Evolutionary conservation across 1,140 invertebrate species (phyloP), one percentile per base, ranked within the genome.

Genomic region (Telenomus remus): DNA sequence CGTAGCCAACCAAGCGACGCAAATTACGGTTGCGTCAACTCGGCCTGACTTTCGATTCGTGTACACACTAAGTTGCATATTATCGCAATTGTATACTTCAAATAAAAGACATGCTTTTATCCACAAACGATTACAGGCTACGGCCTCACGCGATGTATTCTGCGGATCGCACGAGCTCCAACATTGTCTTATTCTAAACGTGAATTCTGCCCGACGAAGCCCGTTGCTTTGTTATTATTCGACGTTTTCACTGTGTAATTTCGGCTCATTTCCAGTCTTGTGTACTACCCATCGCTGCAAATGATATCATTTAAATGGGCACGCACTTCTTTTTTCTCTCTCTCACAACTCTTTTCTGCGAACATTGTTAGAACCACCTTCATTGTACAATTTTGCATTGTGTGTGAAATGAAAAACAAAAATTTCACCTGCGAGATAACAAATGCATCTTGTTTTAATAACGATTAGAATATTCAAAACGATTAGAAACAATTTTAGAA

Each of bases 31-130:
- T 69, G 68, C 74, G 68, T 77, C 68, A 77, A 27, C 19, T 66
- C 56, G 33, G 57, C 33, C 63, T 59, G 61, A 72, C 68, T 77
- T 69, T 72, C 68, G 64, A 71, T 76, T 71, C 74, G 68, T 68
- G 68, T 56, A 61, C 49, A 27, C 19, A 56, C 61, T 70, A 56
- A 76, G 56, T 68, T 51, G 51, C 35, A 47, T 65, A 68, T 76
- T 71, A 76, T 55, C 49, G 50, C 66, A 61, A 76, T 71, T 71
- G 73, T 76, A 61, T 61, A 51, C 33, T 37, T 60, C 44, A 66
- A 63, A 76, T 65, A 76, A 70, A 66, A 76, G 56, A 70, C 65
- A 68, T 56, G 66, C 57, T 71, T 76, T 76, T 76, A 76, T 68
- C 66, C 74, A 76, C 74, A 76, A 76, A 68, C 74, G 74, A 76